Base-by-base conservation (phyloP, 2,113 vertebrate species). In the Talpa occidentalis region DNA sequence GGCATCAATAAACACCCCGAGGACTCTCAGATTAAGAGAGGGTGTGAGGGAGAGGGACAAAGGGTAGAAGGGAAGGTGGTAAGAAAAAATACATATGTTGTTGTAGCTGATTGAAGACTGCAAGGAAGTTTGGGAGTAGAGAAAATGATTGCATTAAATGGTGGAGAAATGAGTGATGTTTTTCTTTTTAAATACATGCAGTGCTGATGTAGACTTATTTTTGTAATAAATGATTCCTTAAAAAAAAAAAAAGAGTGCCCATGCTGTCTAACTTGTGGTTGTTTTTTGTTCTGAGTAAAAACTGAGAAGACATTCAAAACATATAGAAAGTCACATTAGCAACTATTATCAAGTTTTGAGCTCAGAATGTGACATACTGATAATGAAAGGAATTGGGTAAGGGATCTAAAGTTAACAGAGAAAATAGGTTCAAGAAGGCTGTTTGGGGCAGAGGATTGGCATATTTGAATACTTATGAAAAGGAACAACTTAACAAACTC, bases 141-240 rank as follows among this genome's bases (percentile, higher is more conserved):
- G 30, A 88, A 88, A 85, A 52, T 66, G 54, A 10, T 52, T 88
- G 62, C 60, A 37, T 7, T 70, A 74, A 79, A 26, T 67, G 24
- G 49, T 22, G 60, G 60, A 90, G 78, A 82, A 92, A 64, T 19
- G 42, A 44, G 35, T 72, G 54, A 44, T 90, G 28, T 59, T 87
- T 95, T 81, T 81, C 37, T 86, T 94, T 90, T 94, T 19, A 82
- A 93, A 85, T 47, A 60, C 10, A n/a, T 52, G 82, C 30, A 77
- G 32, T 69, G 42, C 49, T 93, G 21, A 49, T 82, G 44, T 73
- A 94, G 62, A 86, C 17, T 85, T 83, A 19, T 40, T 24, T 90
- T 78, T 59, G 42, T 73, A 78, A 83, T 37, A 78, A 82, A 56
- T 76, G 76, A 80, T 74, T 83, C 3, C 16, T 86, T 82, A 64